These are phyloP conservation scores for Psophia crepitans DNA, from an alignment of 2,113 vertebrate species.

Conservation along the genomic window DNA sequence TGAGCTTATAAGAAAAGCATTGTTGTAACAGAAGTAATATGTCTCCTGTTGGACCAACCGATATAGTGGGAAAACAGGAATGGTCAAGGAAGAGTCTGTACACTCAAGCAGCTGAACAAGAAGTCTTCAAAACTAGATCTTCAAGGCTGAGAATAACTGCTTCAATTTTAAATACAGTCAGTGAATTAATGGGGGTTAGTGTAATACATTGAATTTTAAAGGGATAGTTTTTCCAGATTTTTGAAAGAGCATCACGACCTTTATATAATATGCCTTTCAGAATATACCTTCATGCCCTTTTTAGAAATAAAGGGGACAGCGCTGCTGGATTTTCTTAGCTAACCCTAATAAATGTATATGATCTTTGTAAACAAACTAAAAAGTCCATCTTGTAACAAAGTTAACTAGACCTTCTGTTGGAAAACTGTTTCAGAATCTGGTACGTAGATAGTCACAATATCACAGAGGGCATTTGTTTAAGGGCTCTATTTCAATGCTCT, in stretches of 20 bases:
- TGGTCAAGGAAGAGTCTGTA: neutral
- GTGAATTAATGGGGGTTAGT: neutral
- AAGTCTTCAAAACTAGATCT: neutral
- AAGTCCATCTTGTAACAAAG: neutral
- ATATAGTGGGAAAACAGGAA: neutral
- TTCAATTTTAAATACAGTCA: neutral
- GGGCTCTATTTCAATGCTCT: fast-evolving
- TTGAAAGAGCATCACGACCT: neutral
- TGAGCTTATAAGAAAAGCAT: neutral
- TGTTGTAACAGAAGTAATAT: neutral
- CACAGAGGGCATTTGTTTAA: neutral
- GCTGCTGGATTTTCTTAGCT: neutral
- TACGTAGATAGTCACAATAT: neutral
- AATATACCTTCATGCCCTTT: neutral
- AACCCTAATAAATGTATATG: fast-evolving
- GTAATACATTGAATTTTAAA: neutral
- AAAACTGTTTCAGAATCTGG: neutral
- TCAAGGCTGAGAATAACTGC: neutral
- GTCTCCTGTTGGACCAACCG: neutral
- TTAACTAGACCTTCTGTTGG: neutral
- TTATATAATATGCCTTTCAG: neutral
- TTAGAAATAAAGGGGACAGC: neutral
- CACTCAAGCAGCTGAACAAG: neutral
- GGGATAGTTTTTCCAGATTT: neutral
- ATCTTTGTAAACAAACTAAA: neutral